Evolutionary conservation across 2,113 vertebrate species (phyloP).

Genomic region (Cettia cetti): DNA sequence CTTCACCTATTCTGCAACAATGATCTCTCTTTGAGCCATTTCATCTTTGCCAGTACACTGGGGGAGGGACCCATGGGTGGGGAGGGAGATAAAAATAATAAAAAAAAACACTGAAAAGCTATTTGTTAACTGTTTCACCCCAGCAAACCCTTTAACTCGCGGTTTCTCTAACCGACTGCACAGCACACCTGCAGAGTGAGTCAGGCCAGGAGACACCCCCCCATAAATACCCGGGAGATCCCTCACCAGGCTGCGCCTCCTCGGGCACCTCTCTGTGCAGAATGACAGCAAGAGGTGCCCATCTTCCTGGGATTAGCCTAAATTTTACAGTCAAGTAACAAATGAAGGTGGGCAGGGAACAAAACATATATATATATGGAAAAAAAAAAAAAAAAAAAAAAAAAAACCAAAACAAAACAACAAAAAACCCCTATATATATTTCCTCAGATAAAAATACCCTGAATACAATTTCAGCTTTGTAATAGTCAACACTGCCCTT

Average conservation of each 20-base stretch:
- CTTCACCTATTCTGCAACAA: background rate
- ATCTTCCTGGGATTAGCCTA: background rate
- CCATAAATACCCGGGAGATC: conserved; percentile 17
- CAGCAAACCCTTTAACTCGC: conserved; percentile 9
- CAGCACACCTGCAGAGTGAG: conserved; percentile 65
- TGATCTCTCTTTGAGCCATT: background rate
- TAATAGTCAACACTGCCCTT: background rate
- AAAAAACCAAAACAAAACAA: no score
- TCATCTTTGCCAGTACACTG: rapidly evolving
- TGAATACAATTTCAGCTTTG: background rate
- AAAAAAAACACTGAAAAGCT: conserved; percentile 63
- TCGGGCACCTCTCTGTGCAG: rapidly evolving
- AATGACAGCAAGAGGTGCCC: rapidly evolving
- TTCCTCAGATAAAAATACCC: background rate
- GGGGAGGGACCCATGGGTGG: background rate
- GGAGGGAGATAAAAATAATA: conserved; percentile 36
- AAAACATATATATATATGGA: background rate
- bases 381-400: no score
- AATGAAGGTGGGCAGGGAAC: background rate
- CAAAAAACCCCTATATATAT: no score
- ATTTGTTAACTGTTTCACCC: conserved; percentile 64
- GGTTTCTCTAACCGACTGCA: conserved; percentile 61
- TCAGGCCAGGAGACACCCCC: conserved; percentile 2
- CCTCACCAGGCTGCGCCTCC: rapidly evolving
- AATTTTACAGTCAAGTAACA: background rate